Percentiles rank a stretch among this genome's conserved stretches.
These are phyloP conservation scores for Erpornis zantholeuca DNA, from an alignment of 2,113 vertebrate genomes.

Conservation along the genomic window DNA sequence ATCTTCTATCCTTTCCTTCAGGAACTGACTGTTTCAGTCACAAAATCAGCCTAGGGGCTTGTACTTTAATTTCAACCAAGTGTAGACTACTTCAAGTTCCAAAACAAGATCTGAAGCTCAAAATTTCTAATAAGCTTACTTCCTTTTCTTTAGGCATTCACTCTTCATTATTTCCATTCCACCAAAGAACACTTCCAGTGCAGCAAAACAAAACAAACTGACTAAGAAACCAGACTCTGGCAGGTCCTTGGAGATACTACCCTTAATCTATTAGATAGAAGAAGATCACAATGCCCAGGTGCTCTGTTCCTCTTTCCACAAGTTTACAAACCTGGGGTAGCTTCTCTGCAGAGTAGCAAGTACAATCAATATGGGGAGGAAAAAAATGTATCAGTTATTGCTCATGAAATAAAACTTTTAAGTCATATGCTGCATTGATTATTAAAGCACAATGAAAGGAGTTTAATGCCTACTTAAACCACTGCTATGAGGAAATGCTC, in stretches of 20 bases:
- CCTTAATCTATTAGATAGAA: background rate
- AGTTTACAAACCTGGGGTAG: background rate
- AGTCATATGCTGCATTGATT: background rate
- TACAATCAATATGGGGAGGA: background rate
- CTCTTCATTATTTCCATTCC: background rate
- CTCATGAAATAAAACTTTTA: background rate
- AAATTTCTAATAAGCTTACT: background rate
- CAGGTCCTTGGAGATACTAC: background rate
- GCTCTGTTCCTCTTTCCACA: rapidly evolving
- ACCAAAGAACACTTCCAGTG: background rate
- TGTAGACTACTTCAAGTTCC: background rate
- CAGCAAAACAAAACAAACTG: background rate
- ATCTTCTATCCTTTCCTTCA: background rate
- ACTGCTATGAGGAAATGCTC: background rate
- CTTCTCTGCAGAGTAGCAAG: background rate
- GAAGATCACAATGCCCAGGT: background rate
- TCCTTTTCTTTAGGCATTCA: background rate
- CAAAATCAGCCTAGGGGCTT: background rate
- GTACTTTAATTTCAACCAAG: conserved; percentile 9
- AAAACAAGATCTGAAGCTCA: background rate
- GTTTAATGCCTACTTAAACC: background rate
- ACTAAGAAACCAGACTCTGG: background rate
- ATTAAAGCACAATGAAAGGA: background rate
- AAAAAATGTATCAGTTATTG: background rate
- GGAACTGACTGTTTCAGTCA: background rate